These are phyloP conservation scores for Sorex maritimensis DNA, from an alignment of 2,797 vertebrate species.

Conservation along the genomic window DNA sequence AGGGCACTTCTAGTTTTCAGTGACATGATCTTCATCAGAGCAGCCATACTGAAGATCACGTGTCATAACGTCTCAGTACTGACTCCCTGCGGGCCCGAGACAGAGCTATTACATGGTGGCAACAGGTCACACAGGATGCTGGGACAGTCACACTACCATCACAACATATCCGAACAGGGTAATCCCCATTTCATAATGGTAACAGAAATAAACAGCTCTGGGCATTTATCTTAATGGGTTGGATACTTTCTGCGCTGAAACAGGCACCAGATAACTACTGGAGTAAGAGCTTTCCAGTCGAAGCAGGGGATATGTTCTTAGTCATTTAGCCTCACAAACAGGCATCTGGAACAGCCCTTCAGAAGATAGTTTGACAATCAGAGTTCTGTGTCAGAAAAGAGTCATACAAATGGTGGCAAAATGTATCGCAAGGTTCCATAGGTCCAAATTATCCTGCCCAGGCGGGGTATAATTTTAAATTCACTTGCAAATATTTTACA, in stretches of 20 bases:
- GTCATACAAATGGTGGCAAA: no score
- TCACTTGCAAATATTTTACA: background rate
- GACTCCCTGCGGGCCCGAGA: background rate
- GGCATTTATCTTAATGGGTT: background rate
- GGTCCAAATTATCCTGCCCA: background rate
- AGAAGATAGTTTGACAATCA: background rate
- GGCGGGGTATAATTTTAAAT: background rate
- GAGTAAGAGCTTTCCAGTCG: background rate
- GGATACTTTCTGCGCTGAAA: background rate
- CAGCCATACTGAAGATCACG: background rate
- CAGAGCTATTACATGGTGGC: background rate
- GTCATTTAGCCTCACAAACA: background rate
- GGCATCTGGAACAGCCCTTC: background rate
- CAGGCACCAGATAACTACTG: background rate
- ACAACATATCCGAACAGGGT: background rate
- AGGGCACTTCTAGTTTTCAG: background rate
- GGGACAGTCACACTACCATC: fast-evolving
- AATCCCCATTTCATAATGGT: background rate
- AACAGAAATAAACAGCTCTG: background rate
- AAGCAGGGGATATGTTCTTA: background rate
- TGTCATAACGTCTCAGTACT: background rate
- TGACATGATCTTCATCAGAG: background rate
- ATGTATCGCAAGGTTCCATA: background rate
- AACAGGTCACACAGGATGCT: background rate
- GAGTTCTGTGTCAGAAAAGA: background rate